phyloP scores from a whole-genome alignment of 2,797 vertebrate species.

The Spondyliosoma cantharus region DNA sequence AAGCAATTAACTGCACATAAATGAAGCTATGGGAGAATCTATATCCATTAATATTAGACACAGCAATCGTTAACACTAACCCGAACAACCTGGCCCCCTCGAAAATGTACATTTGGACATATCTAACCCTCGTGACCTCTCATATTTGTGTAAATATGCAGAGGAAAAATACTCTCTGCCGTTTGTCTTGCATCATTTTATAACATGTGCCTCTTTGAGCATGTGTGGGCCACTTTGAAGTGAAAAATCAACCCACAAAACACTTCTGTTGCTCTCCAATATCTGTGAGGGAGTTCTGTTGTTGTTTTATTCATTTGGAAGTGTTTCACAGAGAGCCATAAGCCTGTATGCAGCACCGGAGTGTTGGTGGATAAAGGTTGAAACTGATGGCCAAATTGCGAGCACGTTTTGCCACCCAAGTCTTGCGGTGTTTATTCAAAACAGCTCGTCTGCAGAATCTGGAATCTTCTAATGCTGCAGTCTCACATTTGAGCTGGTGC shows the following conservation, averaged over 20 bases:
- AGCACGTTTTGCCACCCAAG: background rate
- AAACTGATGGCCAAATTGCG: background rate
- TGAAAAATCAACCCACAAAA: background rate
- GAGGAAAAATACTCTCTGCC: background rate
- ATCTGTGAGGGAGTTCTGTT: background rate
- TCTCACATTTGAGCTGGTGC: background rate
- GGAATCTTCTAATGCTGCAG: background rate
- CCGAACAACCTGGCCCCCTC: background rate
- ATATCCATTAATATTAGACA: conserved; percentile 54
- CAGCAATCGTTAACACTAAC: conserved; percentile 34
- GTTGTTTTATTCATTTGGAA: background rate
- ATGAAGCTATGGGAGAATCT: conserved; percentile 55
- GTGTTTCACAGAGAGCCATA: background rate
- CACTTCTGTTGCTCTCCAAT: background rate
- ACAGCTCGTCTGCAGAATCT: background rate
- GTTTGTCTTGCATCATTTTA: conserved; percentile 13
- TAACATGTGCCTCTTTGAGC: background rate
- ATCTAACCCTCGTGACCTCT: conserved; percentile 28
- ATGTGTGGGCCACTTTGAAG: background rate
- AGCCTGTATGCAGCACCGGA: background rate
- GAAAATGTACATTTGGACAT: conserved; percentile 1
- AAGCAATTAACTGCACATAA: conserved; percentile 67
- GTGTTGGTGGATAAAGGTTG: conserved; percentile 3
- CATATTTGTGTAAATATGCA: conserved; percentile 33
- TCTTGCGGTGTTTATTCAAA: background rate